phyloP scores from a whole-genome alignment of 1,140 invertebrate genomes.

The Megathymus violae region DNA sequence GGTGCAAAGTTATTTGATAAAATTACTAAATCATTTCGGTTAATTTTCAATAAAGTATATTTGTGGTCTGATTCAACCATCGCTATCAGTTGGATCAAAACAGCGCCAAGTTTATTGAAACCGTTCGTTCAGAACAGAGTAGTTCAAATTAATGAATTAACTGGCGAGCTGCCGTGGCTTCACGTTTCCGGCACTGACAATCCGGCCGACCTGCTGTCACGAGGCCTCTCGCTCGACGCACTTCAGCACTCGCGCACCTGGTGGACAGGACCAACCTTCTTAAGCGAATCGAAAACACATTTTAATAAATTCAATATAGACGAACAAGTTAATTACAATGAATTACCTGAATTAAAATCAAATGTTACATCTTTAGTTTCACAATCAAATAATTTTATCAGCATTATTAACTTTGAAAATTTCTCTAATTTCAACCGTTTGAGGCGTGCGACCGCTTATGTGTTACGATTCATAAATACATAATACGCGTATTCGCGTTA shows the following conservation, averaged over 20 bases:
- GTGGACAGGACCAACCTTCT: conserved; percentile 30
- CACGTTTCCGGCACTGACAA: conserved; percentile 36
- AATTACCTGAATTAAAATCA: conserved; percentile 28
- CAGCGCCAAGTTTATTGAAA: background rate
- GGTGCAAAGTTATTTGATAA: conserved; percentile 20
- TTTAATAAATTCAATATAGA: conserved; percentile 1
- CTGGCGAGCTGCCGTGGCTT: conserved; percentile 32
- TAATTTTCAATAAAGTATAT: conserved; percentile 8
- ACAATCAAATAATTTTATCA: background rate
- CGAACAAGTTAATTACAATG: conserved; percentile 3
- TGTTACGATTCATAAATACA: conserved; percentile 36
- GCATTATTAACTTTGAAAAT: conserved; percentile 22
- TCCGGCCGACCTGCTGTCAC: conserved; percentile 35
- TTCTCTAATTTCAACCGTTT: conserved; percentile 37
- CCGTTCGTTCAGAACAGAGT: conserved; percentile 25
- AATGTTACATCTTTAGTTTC: conserved; percentile 9
- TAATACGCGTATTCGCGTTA: conserved; percentile 30
- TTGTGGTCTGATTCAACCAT: conserved; percentile 25
- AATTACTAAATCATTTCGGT: conserved; percentile 8
- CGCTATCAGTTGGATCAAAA: conserved; percentile 17
- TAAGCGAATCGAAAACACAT: conserved; percentile 5
- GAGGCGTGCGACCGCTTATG: conserved; percentile 24
- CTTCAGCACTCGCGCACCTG: conserved; percentile 31
- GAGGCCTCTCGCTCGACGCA: conserved; percentile 28
- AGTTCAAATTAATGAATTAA: conserved; percentile 26